Evolutionary conservation across 2,888 invertebrate species (phyloP).

Genomic region (Seira musarum): DNA sequence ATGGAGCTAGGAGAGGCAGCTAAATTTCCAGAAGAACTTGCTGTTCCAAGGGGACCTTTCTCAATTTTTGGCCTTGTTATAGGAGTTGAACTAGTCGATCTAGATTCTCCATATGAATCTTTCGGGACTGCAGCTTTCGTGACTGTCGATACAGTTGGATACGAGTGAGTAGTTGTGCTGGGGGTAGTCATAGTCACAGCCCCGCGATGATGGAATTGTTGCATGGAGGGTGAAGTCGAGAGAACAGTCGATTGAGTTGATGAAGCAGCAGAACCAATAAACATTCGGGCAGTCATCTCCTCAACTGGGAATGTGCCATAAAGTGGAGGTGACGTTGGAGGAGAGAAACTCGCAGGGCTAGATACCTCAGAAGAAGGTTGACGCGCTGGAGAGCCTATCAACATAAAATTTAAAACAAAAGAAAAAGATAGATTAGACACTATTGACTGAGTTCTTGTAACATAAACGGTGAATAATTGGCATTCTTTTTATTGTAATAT

Average conservation of each 20-base stretch:
- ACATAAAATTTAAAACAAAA: too few species aligned
- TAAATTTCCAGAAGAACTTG: background rate
- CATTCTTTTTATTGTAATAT: background rate
- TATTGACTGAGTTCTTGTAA: too few species aligned
- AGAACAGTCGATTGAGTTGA: slow-evolving; percentile 78
- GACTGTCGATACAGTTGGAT: slow-evolving; percentile 13
- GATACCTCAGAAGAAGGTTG: slow-evolving; percentile 63
- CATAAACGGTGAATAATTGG: too few species aligned
- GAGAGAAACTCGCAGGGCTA: slow-evolving; percentile 61
- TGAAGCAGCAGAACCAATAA: slow-evolving; percentile 72
- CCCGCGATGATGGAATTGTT: slow-evolving; percentile 40
- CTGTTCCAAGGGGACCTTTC: background rate
- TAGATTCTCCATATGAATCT: slow-evolving; percentile 21
- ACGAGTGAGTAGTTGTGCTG: slow-evolving; percentile 22
- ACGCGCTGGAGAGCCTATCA: slow-evolving; percentile 64
- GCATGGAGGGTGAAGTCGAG: slow-evolving; percentile 74
- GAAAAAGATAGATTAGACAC: slow-evolving; percentile 11
- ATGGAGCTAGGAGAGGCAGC: background rate
- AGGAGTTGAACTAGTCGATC: slow-evolving; percentile 43
- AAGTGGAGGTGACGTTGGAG: slow-evolving; percentile 63
- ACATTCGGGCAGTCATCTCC: slow-evolving; percentile 68
- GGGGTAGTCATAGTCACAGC: slow-evolving; percentile 41
- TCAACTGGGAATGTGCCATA: slow-evolving; percentile 66
- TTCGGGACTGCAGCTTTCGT: slow-evolving; percentile 16
- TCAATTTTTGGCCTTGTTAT: slow-evolving; percentile 43